Conservation (phyloP, 2,888 invertebrate species). For the Lasioglossum vierecki region DNA sequence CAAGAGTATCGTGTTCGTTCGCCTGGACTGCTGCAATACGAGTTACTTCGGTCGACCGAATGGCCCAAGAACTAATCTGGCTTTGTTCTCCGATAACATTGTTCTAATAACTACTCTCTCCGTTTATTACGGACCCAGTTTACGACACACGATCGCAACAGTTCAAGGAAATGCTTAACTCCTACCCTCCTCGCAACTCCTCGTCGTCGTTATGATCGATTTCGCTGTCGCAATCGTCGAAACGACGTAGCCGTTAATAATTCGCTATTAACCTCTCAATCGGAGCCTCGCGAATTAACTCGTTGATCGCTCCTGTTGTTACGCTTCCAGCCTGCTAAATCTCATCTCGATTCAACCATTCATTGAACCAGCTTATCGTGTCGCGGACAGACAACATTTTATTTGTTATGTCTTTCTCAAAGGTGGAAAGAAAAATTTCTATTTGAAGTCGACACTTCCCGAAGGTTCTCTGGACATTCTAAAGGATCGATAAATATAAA, state of each 20-base stretch:
- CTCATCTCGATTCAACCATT: not conserved
- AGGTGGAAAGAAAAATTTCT: not conserved
- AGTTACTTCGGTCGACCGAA: slow-evolving; percentile 3
- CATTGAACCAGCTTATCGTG: not conserved
- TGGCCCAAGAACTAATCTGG: slow-evolving; percentile 3
- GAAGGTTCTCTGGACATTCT: not conserved
- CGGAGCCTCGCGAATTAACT: not conserved
- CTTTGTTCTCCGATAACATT: slow-evolving; percentile 9
- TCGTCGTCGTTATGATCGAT: not conserved
- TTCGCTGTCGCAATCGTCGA: not conserved
- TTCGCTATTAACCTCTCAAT: not conserved
- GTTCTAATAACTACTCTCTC: not conserved
- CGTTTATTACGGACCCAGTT: slow-evolving; percentile 10
- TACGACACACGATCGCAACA: not conserved
- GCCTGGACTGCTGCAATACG: not conserved
- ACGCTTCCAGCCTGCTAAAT: not conserved
- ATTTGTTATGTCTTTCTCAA: not conserved
- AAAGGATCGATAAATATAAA: not conserved
- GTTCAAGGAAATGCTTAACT: not conserved
- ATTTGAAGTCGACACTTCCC: not conserved
- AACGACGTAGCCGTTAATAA: not conserved
- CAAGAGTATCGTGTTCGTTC: slow-evolving; percentile 8
- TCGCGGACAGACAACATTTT: not conserved
- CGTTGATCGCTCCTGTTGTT: not conserved
- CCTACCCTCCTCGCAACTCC: not conserved